Percentiles rank a stretch among this genome's conserved stretches.
Evolutionary conservation across 2,113 vertebrate genomes (phyloP).

Genomic region (Microcebus griseorufus): DNA sequence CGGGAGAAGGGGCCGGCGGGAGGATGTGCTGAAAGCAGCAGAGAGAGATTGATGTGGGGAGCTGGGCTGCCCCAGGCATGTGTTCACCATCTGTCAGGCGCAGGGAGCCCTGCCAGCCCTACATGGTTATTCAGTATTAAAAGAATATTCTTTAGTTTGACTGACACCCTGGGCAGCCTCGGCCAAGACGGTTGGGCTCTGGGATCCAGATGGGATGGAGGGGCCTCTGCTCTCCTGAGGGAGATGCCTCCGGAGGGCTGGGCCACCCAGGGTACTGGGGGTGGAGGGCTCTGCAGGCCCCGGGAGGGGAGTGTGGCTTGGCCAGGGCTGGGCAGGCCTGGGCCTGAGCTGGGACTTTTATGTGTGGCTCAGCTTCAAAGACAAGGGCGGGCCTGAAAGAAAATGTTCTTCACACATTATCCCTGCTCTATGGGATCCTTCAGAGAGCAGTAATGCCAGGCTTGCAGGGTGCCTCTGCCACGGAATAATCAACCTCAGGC

Average conservation of each 20-base stretch:
- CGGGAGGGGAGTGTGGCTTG: slow-evolving; percentile 71
- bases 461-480: background rate
- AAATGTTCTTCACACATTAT: slow-evolving; percentile 57
- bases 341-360: slow-evolving; percentile 69
- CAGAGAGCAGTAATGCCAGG: background rate
- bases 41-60: slow-evolving; percentile 80
- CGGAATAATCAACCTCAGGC: background rate
- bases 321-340: slow-evolving; percentile 69
- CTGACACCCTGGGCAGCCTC: slow-evolving; percentile 79
- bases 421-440: background rate
- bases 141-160: slow-evolving; percentile 83
- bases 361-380: slow-evolving; percentile 73
- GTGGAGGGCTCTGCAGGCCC: slow-evolving; percentile 49
- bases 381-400: slow-evolving; percentile 62
- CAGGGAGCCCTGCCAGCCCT: slow-evolving; percentile 78
- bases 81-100: slow-evolving; percentile 83
- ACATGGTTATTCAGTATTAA: slow-evolving; percentile 78
- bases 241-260: slow-evolving; percentile 77
- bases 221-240: slow-evolving; percentile 68
- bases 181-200: slow-evolving; percentile 77
- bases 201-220: slow-evolving; percentile 81
- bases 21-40: slow-evolving; percentile 77
- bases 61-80: slow-evolving; percentile 70
- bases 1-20: slow-evolving; percentile 64
- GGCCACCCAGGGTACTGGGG: slow-evolving; percentile 80